Percentiles rank a stretch among this genome's conserved stretches.
Conservation (phyloP, 2,113 vertebrate species). For the Psittacara wagleri region DNA sequence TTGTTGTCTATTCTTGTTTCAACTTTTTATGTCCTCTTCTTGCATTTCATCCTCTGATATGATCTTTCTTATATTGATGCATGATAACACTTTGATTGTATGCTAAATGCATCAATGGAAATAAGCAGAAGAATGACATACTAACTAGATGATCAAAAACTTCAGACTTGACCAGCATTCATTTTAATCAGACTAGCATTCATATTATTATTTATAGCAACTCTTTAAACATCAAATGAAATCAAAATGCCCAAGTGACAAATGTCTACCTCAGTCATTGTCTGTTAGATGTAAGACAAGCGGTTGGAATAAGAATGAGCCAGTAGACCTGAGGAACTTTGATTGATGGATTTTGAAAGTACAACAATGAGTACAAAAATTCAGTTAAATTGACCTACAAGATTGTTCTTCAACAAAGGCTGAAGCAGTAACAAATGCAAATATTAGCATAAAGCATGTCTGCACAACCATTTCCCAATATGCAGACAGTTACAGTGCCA, state of each 20-base stretch:
- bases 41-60: not conserved
- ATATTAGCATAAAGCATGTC: not conserved
- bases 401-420: not conserved
- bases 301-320: not conserved
- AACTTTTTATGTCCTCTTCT: not conserved
- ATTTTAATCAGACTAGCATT: constrained; percentile 32
- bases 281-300: not conserved
- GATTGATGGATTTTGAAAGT: not conserved
- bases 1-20: not conserved
- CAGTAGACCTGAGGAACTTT: not conserved
- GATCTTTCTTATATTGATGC: not conserved
- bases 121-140: not conserved
- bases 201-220: constrained; percentile 10
- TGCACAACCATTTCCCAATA: not conserved
- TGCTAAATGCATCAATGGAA: not conserved
- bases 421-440: not conserved
- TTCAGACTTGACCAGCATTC: not conserved
- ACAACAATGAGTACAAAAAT: not conserved
- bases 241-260: not conserved
- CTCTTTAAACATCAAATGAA: not conserved
- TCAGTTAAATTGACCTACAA: not conserved
- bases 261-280: not conserved
- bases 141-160: not conserved
- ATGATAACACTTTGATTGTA: not conserved
- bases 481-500: not conserved